Conservation (phyloP, 53 echinoderm and acorn worm species). For the Echinometra lucunter region DNA sequence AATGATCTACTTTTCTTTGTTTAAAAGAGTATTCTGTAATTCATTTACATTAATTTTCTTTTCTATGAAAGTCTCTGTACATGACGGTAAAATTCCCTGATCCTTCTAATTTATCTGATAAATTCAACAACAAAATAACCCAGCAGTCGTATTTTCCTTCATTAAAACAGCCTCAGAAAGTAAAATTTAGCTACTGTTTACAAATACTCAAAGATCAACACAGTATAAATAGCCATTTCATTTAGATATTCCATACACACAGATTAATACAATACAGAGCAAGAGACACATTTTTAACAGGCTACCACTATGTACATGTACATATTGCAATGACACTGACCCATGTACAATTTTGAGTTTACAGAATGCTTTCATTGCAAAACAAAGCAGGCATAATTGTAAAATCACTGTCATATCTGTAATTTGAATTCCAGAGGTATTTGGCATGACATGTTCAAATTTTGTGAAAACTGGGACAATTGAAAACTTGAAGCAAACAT, state of each 20-base stretch:
- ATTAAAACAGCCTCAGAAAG: slow-evolving; percentile 9
- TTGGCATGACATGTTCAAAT: not conserved
- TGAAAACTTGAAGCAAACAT: no score
- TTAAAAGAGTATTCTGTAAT: no score
- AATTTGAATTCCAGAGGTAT: not conserved
- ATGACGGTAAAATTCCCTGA: no score
- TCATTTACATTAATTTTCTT: no score
- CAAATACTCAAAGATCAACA: slow-evolving; percentile 34
- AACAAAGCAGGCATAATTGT: not conserved
- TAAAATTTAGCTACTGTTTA: slow-evolving; percentile 53
- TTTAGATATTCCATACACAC: slow-evolving; percentile 34
- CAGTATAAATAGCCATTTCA: slow-evolving; percentile 57
- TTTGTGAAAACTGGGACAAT: no score
- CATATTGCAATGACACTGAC: slow-evolving; percentile 14
- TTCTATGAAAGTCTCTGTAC: no score
- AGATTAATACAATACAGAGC: not conserved
- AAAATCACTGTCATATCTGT: no score
- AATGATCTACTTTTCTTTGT: no score
- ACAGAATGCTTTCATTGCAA: not conserved
- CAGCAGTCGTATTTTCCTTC: not conserved
- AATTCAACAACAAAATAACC: not conserved
- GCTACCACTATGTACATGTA: not conserved
- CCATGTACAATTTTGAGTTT: slow-evolving; percentile 19
- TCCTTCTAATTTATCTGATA: no score
- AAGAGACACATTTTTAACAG: not conserved